Conservation (phyloP, 2,888 invertebrate species). For the Cepaea hortensis region DNA sequence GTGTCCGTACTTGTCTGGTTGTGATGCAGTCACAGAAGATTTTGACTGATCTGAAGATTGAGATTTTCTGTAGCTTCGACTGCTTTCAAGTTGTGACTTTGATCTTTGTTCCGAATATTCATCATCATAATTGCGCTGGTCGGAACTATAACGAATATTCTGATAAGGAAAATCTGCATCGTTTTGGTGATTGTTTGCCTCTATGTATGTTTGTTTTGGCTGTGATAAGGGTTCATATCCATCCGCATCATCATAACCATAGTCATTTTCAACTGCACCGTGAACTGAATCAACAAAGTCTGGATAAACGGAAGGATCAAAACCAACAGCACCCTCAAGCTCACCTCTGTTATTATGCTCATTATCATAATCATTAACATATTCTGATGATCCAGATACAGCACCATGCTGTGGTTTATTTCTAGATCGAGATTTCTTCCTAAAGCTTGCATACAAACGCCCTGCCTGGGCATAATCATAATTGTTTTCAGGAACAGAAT, state of each 20-base stretch:
- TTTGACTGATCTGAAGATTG: not conserved
- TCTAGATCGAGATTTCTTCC: slow-evolving; percentile 35
- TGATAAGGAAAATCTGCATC: not conserved
- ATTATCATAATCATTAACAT: slow-evolving; percentile 23
- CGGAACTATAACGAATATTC: not conserved
- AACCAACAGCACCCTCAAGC: slow-evolving; percentile 24
- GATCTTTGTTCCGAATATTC: not conserved
- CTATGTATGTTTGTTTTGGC: not conserved
- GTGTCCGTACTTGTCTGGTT: slow-evolving; percentile 43
- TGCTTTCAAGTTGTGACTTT: not conserved
- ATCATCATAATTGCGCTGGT: not conserved
- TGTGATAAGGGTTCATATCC: not conserved
- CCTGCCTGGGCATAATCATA: slow-evolving; percentile 57
- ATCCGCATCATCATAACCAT: slow-evolving; percentile 17
- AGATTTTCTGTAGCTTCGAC: not conserved
- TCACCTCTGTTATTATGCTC: not conserved
- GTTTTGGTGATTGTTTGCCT: not conserved
- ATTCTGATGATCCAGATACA: not conserved
- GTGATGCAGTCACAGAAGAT: not conserved
- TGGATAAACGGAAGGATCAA: slow-evolving; percentile 18
- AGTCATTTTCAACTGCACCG: slow-evolving; percentile 2
- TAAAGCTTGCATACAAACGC: slow-evolving; percentile 55
- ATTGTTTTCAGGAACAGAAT: slow-evolving; percentile 48
- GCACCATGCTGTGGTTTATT: slow-evolving; percentile 1
- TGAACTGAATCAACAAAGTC: slow-evolving; percentile 18